Evolutionary conservation across 2,888 invertebrate genomes (phyloP), one percentile per base, ranked within the genome.

Genomic region (Bembecia ichneumoniformis): DNA sequence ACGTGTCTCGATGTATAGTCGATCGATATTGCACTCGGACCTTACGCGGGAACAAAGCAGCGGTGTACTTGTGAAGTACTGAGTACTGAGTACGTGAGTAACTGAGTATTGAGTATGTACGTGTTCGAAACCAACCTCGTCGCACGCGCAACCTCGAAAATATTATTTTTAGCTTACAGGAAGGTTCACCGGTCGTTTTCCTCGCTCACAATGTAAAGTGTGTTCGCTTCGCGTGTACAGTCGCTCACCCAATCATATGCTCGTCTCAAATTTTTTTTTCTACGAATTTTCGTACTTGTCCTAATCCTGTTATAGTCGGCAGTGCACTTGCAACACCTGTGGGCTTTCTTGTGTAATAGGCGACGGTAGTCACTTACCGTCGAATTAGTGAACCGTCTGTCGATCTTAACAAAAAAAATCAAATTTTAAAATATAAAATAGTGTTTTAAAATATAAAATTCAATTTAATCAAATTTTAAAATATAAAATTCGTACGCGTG

Each of bases 91-190:
- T n/a, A n/a, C n/a, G n/a, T n/a, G n/a, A n/a, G n/a, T n/a, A n/a
- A n/a, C n/a, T n/a, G n/a, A 62, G 62, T 60, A 57, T 57, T 62
- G 13, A 13, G 11, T 40, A 9, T 7, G 28, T 59, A 64, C 58
- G 59, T 63, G 55, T 61, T 53, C 52, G 57, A 59, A 58, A 51
- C 54, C 56, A 52, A 60, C 68, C 71, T 67, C 77, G 72, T 67
- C 75, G 77, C 73, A 72, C 77, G 78, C 79, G 76, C 77, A 83
- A 71, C 84, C 83, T 84, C 82, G 80, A 71, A 68, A 72, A 73
- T 70, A 75, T 72, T 76, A 80, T 82, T 82, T 83, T 83, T 82
- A 84, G 81, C 77, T 61, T 61, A 72, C 40, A 75, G 77, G 81
- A 82, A 84, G 82, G 82, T 81, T 77, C 74, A 63, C 64, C 63